phyloP scores from a whole-genome alignment of 1,140 invertebrate species.

The Hylaeus volcanicus region DNA sequence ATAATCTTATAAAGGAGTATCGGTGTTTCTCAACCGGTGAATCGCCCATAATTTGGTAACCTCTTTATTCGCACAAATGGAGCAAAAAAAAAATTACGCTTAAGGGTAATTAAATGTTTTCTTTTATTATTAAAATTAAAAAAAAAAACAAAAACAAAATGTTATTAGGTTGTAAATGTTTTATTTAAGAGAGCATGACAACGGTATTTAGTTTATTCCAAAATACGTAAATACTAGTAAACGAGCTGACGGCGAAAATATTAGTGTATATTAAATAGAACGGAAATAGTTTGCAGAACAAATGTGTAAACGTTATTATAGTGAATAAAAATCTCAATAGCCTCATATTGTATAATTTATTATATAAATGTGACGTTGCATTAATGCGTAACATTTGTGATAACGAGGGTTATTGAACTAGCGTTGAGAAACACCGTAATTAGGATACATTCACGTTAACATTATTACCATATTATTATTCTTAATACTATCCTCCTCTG shows the following conservation, averaged over 20 bases:
- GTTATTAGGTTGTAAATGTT: slow-evolving; percentile 12
- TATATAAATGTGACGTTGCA: slow-evolving; percentile 59
- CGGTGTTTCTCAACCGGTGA: slow-evolving; percentile 70
- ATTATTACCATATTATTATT: slow-evolving; percentile 72
- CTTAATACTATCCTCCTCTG: slow-evolving; percentile 71
- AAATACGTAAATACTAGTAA: slow-evolving; percentile 20
- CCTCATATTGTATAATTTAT: slow-evolving; percentile 57
- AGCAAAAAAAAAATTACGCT: slow-evolving; percentile 40
- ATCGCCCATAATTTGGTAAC: slow-evolving; percentile 25
- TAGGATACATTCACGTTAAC: slow-evolving; percentile 67
- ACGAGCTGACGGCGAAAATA: slow-evolving; percentile 14
- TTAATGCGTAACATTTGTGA: slow-evolving; percentile 52
- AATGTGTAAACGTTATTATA: slow-evolving; percentile 41
- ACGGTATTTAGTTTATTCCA: slow-evolving; percentile 16
- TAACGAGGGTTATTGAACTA: slow-evolving; percentile 58
- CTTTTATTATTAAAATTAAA: not conserved
- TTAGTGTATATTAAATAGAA: slow-evolving; percentile 19
- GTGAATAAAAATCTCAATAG: slow-evolving; percentile 21
- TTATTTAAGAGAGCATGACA: slow-evolving; percentile 25
- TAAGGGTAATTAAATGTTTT: slow-evolving; percentile 31
- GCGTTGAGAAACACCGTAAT: slow-evolving; percentile 71
- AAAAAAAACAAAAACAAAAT: not conserved
- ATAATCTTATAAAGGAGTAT: slow-evolving; percentile 59
- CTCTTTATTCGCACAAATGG: slow-evolving; percentile 61
- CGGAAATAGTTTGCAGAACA: slow-evolving; percentile 30